Base-by-base conservation (phyloP, 2,888 invertebrate genomes). In the Plebejus melissa region DNA sequence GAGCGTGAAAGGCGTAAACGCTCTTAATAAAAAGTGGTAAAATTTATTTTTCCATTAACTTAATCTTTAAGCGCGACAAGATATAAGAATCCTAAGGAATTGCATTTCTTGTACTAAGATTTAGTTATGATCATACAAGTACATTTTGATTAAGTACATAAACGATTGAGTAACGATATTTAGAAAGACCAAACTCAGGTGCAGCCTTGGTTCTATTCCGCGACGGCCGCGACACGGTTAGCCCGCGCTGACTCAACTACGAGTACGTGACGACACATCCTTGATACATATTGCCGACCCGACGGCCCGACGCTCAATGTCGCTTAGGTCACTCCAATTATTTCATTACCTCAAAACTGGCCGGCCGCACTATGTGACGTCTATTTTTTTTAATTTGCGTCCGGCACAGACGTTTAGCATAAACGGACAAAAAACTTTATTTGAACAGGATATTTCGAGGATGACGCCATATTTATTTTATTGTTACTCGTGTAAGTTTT, bases 151-250 rank as follows among this genome's bases (percentile, higher is more conserved):
- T 57, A 57, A 60, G 60, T 60, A 58, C 58, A 22, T 7, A 58
- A 22, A 58, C 16, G 7, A 58, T 58, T 58, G n/a, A n/a, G 58
- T 9, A 58, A 22, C 7, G 16, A 60, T 60, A 28, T 60, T 60
- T 11, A 28, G 22, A 60, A 60, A 60, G 28, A 60, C 65, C 57
- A 22, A 54, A 74, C 36, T 58, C 57, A 74, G 69, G 54, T 46
- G 32, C 86, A 90, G 88, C 91, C 90, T 91, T 91, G 91, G 86
- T 87, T 90, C 91, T 91, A 91, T 90, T 91, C 90, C 87, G 89
- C 90, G 90, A 87, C 86, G 90, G 88, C 82, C 90, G 82, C 87
- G 90, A 90, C 90, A 90, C 89, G 87, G 87, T 90, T 89, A 87
- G 32, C 65, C 13, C 82, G 82, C 82, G 83, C 82, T 89, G 90